phyloP scores from a whole-genome alignment of 2,888 invertebrate species.

The Eupeodes luniger region DNA sequence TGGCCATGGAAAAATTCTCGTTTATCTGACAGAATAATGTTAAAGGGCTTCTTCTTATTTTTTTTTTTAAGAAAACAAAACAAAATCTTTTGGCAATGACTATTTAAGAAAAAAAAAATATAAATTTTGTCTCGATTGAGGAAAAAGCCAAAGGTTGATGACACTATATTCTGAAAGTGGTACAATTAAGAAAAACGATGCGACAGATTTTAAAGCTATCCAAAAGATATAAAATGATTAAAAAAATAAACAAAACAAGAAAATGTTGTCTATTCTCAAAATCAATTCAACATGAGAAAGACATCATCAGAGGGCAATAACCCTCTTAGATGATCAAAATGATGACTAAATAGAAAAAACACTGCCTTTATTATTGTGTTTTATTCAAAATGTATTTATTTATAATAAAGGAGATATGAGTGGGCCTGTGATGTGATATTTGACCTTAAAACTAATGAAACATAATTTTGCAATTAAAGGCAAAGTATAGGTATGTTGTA shows the following conservation, averaged over 20 bases:
- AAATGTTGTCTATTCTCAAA: neutral
- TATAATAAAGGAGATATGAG: neutral
- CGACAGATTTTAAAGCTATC: neutral
- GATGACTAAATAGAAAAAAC: neutral
- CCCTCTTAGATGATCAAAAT: neutral
- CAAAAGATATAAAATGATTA: neutral
- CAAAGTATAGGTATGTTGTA: neutral
- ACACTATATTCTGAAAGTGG: constrained; percentile 3
- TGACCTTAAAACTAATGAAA: neutral
- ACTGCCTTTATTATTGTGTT: neutral
- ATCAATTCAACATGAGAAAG: neutral
- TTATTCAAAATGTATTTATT: constrained; percentile 4
- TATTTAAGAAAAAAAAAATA: constrained; percentile 7
- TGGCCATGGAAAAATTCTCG: constrained; percentile 37
- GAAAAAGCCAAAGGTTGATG: constrained; percentile 31
- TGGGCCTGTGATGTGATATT: neutral
- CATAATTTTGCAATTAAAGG: constrained; percentile 22
- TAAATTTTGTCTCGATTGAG: neutral
- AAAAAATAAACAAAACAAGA: neutral
- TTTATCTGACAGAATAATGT: constrained; percentile 33
- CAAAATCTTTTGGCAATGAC: constrained; percentile 22
- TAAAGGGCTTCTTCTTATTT: constrained; percentile 33
- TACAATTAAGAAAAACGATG: neutral
- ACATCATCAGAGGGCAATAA: neutral
- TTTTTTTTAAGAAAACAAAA: neutral